A percentile compares a stretch with the other conserved stretches of the same genome.
phyloP scores from a whole-genome alignment of 2,113 vertebrate species.

The Phocoena phocoena region DNA sequence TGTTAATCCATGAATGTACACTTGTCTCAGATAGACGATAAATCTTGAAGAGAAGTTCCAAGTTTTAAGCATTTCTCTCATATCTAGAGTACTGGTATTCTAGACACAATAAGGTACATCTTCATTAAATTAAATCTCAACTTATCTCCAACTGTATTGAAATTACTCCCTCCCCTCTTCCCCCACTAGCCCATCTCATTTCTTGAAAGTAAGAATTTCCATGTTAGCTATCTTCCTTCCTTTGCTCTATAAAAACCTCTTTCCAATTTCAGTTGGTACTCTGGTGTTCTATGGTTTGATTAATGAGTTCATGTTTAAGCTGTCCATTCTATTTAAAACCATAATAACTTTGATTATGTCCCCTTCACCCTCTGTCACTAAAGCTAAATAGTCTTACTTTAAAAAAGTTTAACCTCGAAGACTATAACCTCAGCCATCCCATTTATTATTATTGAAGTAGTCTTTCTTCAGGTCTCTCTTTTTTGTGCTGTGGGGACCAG shows the following conservation, averaged over 20 bases:
- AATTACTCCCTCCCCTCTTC: background rate
- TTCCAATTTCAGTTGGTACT: conserved; percentile 60
- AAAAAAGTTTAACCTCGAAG: conserved; percentile 56
- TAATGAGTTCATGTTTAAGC: conserved; percentile 70
- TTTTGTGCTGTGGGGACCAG: background rate
- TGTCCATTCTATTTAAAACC: conserved; percentile 69
- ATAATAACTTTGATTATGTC: conserved; percentile 75
- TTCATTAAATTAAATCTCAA: conserved; percentile 24
- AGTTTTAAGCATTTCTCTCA: conserved; percentile 24
- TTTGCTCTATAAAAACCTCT: conserved; percentile 59
- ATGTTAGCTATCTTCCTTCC: conserved; percentile 33
- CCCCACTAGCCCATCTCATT: background rate
- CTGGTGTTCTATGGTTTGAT: conserved; percentile 64
- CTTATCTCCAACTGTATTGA: background rate
- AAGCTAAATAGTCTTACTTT: conserved; percentile 57
- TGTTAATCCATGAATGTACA: background rate
- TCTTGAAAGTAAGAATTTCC: conserved; percentile 47
- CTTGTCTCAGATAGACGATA: background rate
- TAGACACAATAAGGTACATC: background rate
- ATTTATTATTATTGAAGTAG: conserved; percentile 5
- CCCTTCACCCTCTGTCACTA: conserved; percentile 60
- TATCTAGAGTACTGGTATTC: background rate
- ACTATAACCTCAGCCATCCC: background rate
- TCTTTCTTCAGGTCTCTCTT: background rate
- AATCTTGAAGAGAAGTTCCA: background rate